Base-by-base conservation (phyloP, 2,888 invertebrate species). In the Carabus problematicus region DNA sequence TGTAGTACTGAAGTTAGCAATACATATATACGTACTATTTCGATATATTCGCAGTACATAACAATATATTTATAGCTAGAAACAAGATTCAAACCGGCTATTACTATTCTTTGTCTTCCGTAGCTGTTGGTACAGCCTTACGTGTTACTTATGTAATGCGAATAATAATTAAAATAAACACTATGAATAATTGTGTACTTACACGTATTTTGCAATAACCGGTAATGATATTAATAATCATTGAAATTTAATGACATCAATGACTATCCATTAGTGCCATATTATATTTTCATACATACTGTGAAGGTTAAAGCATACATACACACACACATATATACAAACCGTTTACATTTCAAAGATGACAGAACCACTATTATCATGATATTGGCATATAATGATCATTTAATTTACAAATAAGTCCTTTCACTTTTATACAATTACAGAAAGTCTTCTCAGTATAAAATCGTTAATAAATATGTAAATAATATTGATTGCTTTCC, bases 381-480 rank as follows among this genome's bases (percentile, higher is more conserved):
- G 11, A 12, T 16, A 18, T 18, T 12, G 45, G 1, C 45, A 45
- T 12, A 14, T 9, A 42, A 8, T 42, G 9, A 9, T 8, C 42
- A 12, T 49, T 49, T 49, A 49, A 19, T 55, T 55, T 55, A 29
- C 55, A 56, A 19, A 8, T 12, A 6, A 6, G 12, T 12, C 29
- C 56, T 56, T 56, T 56, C 40, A 56, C 56, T 56, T 56, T 56
- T 56, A 39, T 56, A 39, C 56, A 56, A 56, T 45, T 12, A 11
- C n/a, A 3, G 29, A 29, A 29, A 29, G 29, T 29, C n/a, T n/a
- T n/a, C n/a, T n/a, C n/a, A n/a, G n/a, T n/a, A n/a, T n/a, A n/a
- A n/a, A n/a, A 12, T 45, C 45, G 2, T 11, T 45, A 1, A 12
- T 6, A 12, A 45, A 12, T 45, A 11, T 45, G 45, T 45, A 45